Evolutionary conservation across 2,113 vertebrate genomes (phyloP), one percentile per base, ranked within the genome.

Genomic region (Columbina picui): DNA sequence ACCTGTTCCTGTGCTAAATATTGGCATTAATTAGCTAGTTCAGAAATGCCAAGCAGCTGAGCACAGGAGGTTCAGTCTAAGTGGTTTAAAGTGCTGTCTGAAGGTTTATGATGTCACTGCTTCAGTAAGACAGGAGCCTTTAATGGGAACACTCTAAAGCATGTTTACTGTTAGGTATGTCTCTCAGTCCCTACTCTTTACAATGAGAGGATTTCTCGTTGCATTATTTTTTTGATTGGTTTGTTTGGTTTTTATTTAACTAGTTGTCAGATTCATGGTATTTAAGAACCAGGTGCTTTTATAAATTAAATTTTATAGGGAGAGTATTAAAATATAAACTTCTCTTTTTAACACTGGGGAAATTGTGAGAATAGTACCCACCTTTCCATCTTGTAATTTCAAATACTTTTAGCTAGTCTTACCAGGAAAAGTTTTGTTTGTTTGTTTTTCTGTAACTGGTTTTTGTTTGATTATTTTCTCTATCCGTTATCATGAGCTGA

Each of bases 1-100:
- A 92, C 95, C 92, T 95, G 86, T 49, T 93, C 57, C 23, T 78
- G n/a, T 76, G n/a, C 83, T 93, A 87, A 93, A 84, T 94, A 95
- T 92, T 94, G 69, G 61, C 93, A 84, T 90, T 94, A 96, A 96
- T 95, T 95, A 92, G 39, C 53, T 87, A 41, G 10, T 69, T 97
- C 77, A 13, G 9, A 96, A 92, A 94, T 93, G 83, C 79, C 83
- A 89, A 77, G 43, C 68, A 92, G 45, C 73, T 92, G 76, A 96
- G 80, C 49, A 21, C 73, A 89, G 73, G 61, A 92, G 77, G 76
- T 84, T 94, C 60, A 65, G 21, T 75, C 52, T 89, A 89, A 90
- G 85, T 92, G 85, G 27, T 89, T 96, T 92, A 78, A 94, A 95
- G 60, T 89, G 86, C 65, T 93, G 19, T 68, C 84, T 95, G 73